phyloP scores from a whole-genome alignment of 2,113 vertebrate genomes.

The Calyptommatus sinebrachiatus region DNA sequence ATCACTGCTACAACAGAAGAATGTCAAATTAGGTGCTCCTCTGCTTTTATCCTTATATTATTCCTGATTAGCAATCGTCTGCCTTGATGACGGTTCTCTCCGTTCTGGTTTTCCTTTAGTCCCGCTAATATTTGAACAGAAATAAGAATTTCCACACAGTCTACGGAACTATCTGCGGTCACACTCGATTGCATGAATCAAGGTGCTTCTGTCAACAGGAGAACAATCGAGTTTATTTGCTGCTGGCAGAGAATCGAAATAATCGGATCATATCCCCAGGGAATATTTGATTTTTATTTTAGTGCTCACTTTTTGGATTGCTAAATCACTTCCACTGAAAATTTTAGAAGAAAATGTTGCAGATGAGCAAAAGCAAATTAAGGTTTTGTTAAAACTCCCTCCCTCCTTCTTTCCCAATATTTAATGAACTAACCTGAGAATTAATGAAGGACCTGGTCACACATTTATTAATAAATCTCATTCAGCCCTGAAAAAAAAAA shows the following conservation, averaged over 20 bases:
- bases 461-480: too few species aligned
- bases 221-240: constrained; percentile 53
- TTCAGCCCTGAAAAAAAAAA: too few species aligned
- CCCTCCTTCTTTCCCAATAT: too few species aligned
- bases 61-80: not conserved
- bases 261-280: constrained; percentile 32
- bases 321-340: not conserved
- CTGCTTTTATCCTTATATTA: not conserved
- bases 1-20: not conserved
- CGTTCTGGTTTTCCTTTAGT: constrained; percentile 51
- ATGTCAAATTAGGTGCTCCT: not conserved
- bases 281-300: constrained; percentile 26
- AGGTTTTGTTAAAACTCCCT: not conserved
- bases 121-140: constrained; percentile 45
- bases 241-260: constrained; percentile 51
- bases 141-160: constrained; percentile 41
- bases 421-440: too few species aligned
- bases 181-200: constrained; percentile 50
- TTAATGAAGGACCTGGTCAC: too few species aligned
- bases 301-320: constrained; percentile 13
- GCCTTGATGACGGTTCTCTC: constrained; percentile 35
- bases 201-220: constrained; percentile 42
- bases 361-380: not conserved
- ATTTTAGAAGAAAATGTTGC: not conserved
- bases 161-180: constrained; percentile 37